Evolutionary conservation across 2,888 invertebrate genomes (phyloP).

Genomic region (Lasioglossum lativentre): DNA sequence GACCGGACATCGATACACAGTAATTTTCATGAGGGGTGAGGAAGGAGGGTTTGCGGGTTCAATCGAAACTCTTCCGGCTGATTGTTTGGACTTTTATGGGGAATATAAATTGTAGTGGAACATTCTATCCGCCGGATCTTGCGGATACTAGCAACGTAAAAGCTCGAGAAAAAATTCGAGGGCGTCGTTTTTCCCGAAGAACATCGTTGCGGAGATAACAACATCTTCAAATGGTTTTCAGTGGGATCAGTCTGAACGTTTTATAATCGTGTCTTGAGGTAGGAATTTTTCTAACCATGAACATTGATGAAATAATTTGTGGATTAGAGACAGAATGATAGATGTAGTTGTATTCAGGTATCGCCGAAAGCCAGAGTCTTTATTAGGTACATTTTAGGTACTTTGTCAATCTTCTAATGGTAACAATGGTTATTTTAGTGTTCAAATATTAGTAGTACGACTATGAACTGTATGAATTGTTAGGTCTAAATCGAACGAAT

Average conservation of each 20-base stretch:
- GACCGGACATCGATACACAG: background rate
- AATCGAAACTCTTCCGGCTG: background rate
- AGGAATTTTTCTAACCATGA: background rate
- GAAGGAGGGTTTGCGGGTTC: background rate
- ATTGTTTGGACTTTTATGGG: constrained; percentile 14
- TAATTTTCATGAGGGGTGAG: background rate
- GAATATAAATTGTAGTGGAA: constrained; percentile 4
- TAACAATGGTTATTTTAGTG: too few relatives aligned
- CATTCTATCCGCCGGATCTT: background rate
- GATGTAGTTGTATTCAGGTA: background rate
- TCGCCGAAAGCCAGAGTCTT: too few relatives aligned
- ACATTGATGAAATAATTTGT: background rate
- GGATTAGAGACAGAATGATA: background rate
- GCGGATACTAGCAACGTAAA: background rate
- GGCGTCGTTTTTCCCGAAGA: background rate
- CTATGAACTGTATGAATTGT: too few relatives aligned
- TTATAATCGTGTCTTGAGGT: background rate
- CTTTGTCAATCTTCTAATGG: too few relatives aligned
- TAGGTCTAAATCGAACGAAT: too few relatives aligned
- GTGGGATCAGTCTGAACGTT: background rate
- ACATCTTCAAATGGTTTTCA: background rate
- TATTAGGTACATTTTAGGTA: too few relatives aligned
- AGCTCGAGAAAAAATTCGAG: background rate
- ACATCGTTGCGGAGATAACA: background rate
- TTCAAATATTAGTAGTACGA: too few relatives aligned